Percentiles rank a stretch among this genome's conserved stretches.
Evolutionary conservation across 2,888 invertebrate genomes (phyloP).

Genomic region (Noctua janthina): DNA sequence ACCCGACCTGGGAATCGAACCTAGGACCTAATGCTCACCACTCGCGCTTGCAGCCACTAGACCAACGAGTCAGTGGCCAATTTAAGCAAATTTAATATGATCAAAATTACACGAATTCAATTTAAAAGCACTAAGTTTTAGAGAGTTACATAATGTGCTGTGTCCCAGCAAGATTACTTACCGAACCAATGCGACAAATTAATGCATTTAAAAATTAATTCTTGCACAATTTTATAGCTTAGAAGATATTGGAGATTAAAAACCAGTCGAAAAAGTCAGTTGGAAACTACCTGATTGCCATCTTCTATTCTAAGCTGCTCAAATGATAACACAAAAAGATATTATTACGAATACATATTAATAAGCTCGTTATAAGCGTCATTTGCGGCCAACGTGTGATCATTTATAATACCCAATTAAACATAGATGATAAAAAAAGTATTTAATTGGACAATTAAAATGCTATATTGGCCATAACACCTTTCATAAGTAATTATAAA

Average conservation of each 20-base stretch:
- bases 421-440: slow-evolving; percentile 49
- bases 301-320: slow-evolving; percentile 8
- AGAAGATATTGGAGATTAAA: slow-evolving; percentile 18
- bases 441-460: slow-evolving; percentile 60
- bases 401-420: slow-evolving; percentile 62
- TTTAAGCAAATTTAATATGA: too few species aligned
- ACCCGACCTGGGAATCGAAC: too few species aligned
- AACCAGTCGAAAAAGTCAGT: slow-evolving; percentile 10
- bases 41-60: too few species aligned
- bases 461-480: slow-evolving; percentile 58
- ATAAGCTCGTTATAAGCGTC: slow-evolving; percentile 49
- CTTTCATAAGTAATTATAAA: slow-evolving; percentile 59
- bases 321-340: slow-evolving; percentile 25
- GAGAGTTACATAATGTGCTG: not conserved
- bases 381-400: slow-evolving; percentile 54
- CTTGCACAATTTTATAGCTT: not conserved
- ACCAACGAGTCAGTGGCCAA: too few species aligned
- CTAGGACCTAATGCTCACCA: too few species aligned
- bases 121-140: not conserved
- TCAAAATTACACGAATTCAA: not conserved
- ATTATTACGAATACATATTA: slow-evolving; percentile 50
- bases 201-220: not conserved
- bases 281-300: not conserved
- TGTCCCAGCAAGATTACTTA: not conserved
- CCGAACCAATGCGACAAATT: not conserved